Evolutionary conservation across 1,140 invertebrate species (phyloP), one percentile per base, ranked within the genome.

Genomic region (Magallana ariakensis): DNA sequence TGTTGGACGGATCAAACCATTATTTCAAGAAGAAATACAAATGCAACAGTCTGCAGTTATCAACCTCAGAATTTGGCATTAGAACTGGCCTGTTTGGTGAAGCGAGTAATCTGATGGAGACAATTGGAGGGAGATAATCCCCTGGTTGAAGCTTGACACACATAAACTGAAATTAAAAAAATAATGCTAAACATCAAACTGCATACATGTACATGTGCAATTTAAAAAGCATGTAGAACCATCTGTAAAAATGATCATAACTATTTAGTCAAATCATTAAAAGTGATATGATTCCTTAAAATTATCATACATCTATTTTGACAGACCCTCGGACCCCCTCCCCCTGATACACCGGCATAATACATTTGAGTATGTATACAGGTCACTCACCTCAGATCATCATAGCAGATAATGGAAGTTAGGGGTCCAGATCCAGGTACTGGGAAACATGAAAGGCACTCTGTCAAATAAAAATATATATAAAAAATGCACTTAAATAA

Each of bases 91-190:
- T 53, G 70, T 75, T 10, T 70, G 84, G 11, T 75, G 75, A 8
- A 89, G 83, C 2, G 66, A 54, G 6, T 53, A 75, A 33, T 87
- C 56, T 11, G 46, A 33, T 6, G 66, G 54, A n/a, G 87, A 90
- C 33, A 90, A 56, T 11, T 84, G n/a, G 16, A 93, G 83, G 16
- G 91, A 85, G 4, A 90, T 90, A 22, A 93, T 91, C 56, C 92
- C 92, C 22, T 86, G 82, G 80, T 92, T 92, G 85, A 93, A 93
- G 58, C 91, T 92, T 9, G 90, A 91, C 26, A 92, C 92, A 86
- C 91, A 90, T 55, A 93, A 86, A 85, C 92, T 93, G 91, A 75
- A 75, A 62, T 19, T 22, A 19, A 75, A 46, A 10, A 75, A 26
- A 22, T 26, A 1, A 46, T 46, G 33, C 33, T 4, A 46, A 46